Evolutionary conservation across 2,888 invertebrate genomes (phyloP), one percentile per base, ranked within the genome.

Genomic region (Acleris sparsana): DNA sequence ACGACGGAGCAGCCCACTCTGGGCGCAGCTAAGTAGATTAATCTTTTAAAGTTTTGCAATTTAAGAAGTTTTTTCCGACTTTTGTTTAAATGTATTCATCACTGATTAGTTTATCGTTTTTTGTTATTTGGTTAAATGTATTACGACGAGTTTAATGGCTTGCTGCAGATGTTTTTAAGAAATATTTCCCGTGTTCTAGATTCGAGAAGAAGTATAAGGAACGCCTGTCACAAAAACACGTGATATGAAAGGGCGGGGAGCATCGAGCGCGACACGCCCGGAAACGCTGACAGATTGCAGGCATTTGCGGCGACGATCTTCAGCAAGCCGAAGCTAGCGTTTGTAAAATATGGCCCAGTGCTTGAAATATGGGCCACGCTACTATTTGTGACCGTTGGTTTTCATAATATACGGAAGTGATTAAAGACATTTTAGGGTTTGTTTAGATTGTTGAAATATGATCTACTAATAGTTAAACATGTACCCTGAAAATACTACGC

Each of bases 231-330:
- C 67, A 75, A 71, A 78, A 80, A 81, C 76, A 80, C 76, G 75
- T 79, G 74, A 74, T 67, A 69, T 73, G 76, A 73, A 74, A 71
- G 71, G 73, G 70, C 72, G 72, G 72, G 70, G 68, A 72, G 70
- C 69, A 72, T 74, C 69, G 72, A 72, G 70, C 70, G 73, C 65
- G 61, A 72, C 71, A 71, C 72, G 71, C 72, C 74, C 73, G 82
- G 81, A 83, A 82, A 71, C 72, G 74, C 72, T 84, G 87, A 86
- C 86, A 85, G 80, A 87, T 87, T 84, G 84, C 80, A 77, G 75
- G 76, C 78, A 77, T 77, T 78, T 71, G 71, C 71, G 70, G 72
- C 75, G 71, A 69, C 75, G 73, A 78, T 80, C 77, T 78, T 77
- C 73, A 75, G 51, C 53, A 52, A 60, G 56, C 56, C 25, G 56